Evolutionary conservation across 2,888 invertebrate species (phyloP).

Genomic region (Eupithecia vulgata): DNA sequence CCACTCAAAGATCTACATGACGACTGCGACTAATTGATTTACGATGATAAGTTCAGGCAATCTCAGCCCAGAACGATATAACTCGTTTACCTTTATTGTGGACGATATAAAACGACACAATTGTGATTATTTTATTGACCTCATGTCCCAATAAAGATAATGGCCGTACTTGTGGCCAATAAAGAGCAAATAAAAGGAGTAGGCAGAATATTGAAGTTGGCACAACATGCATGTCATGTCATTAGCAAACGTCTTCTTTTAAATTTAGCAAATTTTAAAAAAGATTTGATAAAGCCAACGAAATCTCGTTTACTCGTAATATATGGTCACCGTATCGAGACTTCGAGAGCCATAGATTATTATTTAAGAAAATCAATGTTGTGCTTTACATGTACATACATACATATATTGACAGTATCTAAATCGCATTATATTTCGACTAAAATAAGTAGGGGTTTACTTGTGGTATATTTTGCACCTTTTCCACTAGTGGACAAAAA

Average conservation of each 20-base stretch:
- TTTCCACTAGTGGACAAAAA: too few species aligned
- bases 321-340: neutral
- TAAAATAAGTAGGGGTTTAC: too few species aligned
- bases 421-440: too few species aligned
- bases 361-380: too few species aligned
- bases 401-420: too few species aligned
- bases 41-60: constrained; percentile 30
- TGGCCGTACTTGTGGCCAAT: constrained; percentile 27
- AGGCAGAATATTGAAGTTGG: neutral
- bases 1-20: constrained; percentile 9
- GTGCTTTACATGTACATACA: too few species aligned
- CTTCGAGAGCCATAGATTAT: neutral
- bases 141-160: constrained; percentile 30
- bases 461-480: too few species aligned
- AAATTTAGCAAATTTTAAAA: too few species aligned
- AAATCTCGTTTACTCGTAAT: neutral
- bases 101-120: constrained; percentile 32
- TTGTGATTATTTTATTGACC: constrained; percentile 32
- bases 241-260: too few species aligned
- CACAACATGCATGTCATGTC: neutral
- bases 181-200: neutral
- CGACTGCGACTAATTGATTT: constrained; percentile 33
- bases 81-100: constrained; percentile 39
- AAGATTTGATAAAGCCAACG: neutral
- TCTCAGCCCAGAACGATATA: constrained; percentile 30